Percentiles rank a stretch among this genome's conserved stretches.
These are phyloP conservation scores for Aphidius gifuensis DNA, from an alignment of 1,140 invertebrate species.

Conservation along the genomic window DNA sequence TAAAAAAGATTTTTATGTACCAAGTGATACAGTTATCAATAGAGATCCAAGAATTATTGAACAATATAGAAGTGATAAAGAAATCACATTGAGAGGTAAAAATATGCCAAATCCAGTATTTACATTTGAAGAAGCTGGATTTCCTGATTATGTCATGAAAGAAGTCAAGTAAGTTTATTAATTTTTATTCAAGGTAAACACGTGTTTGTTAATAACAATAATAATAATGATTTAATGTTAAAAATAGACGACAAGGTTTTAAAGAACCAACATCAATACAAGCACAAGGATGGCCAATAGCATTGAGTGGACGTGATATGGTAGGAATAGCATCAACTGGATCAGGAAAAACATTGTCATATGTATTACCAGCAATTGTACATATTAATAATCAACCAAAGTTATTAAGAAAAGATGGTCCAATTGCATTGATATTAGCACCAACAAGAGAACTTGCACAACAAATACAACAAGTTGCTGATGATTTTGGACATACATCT, in stretches of 20 bases:
- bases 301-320: conserved; percentile 86
- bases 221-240: conserved; percentile 25
- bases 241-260: conserved; percentile 72
- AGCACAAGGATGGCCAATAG: conserved; percentile 90
- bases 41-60: conserved; percentile 70
- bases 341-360: conserved; percentile 87
- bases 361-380: conserved; percentile 81
- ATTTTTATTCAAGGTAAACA: conserved; percentile 15
- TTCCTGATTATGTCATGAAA: conserved; percentile 77
- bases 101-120: conserved; percentile 79
- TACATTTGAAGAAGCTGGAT: conserved; percentile 78
- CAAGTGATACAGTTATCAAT: conserved; percentile 70
- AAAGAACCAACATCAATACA: conserved; percentile 86
- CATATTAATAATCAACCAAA: conserved; percentile 91
- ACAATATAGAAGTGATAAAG: conserved; percentile 69
- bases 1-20: conserved; percentile 90
- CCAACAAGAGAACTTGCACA: conserved; percentile 95
- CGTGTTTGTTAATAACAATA: neutral
- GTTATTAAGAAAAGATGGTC: conserved; percentile 80
- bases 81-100: conserved; percentile 79
- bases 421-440: conserved; percentile 86
- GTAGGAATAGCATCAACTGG: conserved; percentile 96
- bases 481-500: conserved; percentile 84
- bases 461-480: conserved; percentile 94
- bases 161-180: conserved; percentile 59